Evolutionary conservation across 2,113 vertebrate species (phyloP).

Genomic region (Bubo bubo): DNA sequence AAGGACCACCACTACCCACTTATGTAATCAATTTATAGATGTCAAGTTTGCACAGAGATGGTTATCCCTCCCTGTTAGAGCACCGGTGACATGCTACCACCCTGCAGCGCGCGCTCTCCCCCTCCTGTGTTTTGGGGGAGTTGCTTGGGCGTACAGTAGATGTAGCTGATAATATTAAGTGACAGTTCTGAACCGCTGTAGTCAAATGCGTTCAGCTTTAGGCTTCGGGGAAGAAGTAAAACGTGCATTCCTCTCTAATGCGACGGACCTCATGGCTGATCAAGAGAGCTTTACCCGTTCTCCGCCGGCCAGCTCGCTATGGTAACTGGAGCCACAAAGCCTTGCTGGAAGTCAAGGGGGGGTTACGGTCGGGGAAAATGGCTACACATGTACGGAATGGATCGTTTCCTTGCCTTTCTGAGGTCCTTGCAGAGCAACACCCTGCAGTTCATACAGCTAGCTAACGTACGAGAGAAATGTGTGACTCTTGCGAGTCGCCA

Average conservation of each 20-base stretch:
- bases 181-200: conserved; percentile 63
- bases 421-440: neutral
- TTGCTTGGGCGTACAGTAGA: conserved; percentile 46
- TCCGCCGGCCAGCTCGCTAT: neutral
- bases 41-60: conserved; percentile 76
- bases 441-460: too few species aligned
- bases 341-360: neutral
- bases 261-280: neutral
- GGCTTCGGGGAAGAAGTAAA: neutral
- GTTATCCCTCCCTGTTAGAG: conserved; percentile 72
- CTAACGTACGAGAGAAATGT: rapidly evolving
- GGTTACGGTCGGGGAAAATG: neutral
- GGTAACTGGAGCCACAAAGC: conserved; percentile 7
- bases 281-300: neutral
- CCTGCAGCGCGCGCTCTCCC: conserved; percentile 60
- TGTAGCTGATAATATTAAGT: conserved; percentile 43
- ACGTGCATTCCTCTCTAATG: neutral
- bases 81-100: conserved; percentile 74
- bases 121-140: neutral
- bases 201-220: conserved; percentile 5
- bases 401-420: neutral
- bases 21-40: conserved; percentile 81
- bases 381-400: neutral
- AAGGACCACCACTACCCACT: conserved; percentile 83
- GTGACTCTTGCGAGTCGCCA: rapidly evolving